Evolutionary conservation across 1,140 invertebrate species (phyloP).

Genomic region (Scaptomyza montana): DNA sequence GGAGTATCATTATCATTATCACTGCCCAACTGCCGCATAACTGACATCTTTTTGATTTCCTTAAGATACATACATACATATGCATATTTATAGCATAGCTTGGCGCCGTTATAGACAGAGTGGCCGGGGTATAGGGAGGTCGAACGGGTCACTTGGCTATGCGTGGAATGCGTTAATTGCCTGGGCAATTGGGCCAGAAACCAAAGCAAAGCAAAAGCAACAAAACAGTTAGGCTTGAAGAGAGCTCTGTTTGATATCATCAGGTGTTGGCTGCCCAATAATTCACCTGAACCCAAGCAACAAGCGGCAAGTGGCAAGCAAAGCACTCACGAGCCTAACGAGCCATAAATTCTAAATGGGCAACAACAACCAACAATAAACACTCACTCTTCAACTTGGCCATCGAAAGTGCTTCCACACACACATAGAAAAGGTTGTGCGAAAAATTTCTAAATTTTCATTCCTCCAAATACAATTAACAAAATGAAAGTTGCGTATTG

Average conservation of each 20-base stretch:
- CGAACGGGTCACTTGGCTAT: conserved; percentile 34
- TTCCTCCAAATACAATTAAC: conserved; percentile 41
- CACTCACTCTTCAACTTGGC: conserved; percentile 14
- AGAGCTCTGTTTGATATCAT: conserved; percentile 23
- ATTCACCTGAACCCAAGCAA: conserved; percentile 51
- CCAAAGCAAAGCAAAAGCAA: conserved; percentile 25
- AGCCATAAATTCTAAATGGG: conserved; percentile 55
- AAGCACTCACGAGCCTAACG: conserved; percentile 68
- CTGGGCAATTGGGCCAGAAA: conserved; percentile 61
- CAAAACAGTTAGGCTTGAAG: conserved; percentile 47
- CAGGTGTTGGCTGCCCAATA: conserved; percentile 67
- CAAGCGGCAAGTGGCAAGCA: neutral
- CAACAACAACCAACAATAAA: conserved; percentile 38
- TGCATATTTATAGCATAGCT: conserved; percentile 2
- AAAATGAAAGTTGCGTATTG: conserved; percentile 56
- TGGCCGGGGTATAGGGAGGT: neutral
- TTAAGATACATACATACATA: too few species aligned
- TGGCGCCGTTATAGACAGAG: neutral
- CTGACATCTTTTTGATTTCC: conserved; percentile 11
- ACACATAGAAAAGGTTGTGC: conserved; percentile 26
- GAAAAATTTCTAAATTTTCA: conserved; percentile 61
- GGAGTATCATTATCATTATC: neutral
- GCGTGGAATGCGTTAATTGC: conserved; percentile 76
- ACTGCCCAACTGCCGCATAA: neutral
- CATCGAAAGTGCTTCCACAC: conserved; percentile 58